A percentile compares a stretch with the other conserved stretches of the same genome.
Evolutionary conservation across 30 jellyfish, hydroid and myxozoan genomes (phyloP).

Genomic region (Chironex yamaguchii): DNA sequence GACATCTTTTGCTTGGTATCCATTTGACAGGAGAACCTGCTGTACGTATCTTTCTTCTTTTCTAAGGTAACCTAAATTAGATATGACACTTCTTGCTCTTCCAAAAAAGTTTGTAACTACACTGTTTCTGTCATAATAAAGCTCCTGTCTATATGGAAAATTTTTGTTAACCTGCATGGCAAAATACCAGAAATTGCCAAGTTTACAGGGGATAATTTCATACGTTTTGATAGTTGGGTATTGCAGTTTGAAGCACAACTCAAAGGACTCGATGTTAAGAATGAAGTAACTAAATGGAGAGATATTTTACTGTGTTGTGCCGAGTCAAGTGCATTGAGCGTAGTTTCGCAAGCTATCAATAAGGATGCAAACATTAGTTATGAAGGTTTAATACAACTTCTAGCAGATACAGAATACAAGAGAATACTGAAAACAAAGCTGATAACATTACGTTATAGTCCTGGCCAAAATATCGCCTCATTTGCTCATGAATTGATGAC

Average conservation of each 20-base stretch:
- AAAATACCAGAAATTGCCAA: neutral
- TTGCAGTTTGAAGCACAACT: slow-evolving; percentile 33
- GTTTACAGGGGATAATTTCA: neutral
- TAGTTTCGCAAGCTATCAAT: neutral
- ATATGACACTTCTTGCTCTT: too few species aligned
- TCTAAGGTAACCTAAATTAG: too few species aligned
- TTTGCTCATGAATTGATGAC: neutral
- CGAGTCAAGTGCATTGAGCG: slow-evolving; percentile 1
- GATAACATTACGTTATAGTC: neutral
- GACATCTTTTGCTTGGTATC: too few species aligned
- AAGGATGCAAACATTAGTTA: too few species aligned
- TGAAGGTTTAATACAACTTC: too few species aligned
- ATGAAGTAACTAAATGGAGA: slow-evolving; percentile 9
- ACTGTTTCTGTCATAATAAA: too few species aligned
- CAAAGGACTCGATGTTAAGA: neutral
- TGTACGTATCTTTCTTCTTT: too few species aligned
- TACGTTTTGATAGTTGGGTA: neutral
- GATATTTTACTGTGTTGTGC: neutral
- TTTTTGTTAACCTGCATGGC: too few species aligned
- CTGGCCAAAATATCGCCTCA: neutral
- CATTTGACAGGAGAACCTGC: too few species aligned
- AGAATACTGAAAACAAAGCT: neutral
- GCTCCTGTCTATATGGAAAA: too few species aligned
- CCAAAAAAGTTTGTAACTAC: too few species aligned
- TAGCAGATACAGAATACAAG: neutral